These are phyloP conservation scores for Pipistrellus pygmaeus DNA, from an alignment of 2,797 vertebrate species.

Conservation along the genomic window DNA sequence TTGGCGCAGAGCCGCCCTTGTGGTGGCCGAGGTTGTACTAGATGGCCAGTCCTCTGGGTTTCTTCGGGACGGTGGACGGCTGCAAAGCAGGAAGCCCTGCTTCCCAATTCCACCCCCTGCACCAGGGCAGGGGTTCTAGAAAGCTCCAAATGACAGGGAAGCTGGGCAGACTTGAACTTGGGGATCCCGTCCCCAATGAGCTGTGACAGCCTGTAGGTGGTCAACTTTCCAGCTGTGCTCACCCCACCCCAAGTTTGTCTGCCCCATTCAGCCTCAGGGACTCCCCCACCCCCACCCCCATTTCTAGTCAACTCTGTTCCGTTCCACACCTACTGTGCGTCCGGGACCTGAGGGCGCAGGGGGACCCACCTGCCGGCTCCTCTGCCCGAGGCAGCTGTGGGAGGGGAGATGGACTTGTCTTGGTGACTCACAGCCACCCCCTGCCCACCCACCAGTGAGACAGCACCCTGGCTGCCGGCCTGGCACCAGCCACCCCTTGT, in stretches of 20 bases:
- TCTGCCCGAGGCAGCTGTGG: background rate
- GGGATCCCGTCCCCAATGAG: background rate
- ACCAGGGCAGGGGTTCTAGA: background rate
- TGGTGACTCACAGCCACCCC: background rate
- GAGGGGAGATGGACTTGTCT: background rate
- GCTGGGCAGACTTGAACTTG: background rate
- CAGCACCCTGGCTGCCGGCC: rapidly evolving
- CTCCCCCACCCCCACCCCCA: no score
- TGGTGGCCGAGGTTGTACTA: rapidly evolving
- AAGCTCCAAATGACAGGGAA: background rate
- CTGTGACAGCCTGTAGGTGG: rapidly evolving
- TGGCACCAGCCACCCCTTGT: background rate
- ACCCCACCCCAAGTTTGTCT: background rate
- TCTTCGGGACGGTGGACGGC: rapidly evolving
- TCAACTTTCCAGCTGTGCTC: rapidly evolving
- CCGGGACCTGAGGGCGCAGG: background rate
- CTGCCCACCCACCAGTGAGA: background rate
- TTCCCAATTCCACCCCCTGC: rapidly evolving
- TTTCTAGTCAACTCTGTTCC: background rate
- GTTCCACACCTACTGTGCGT: background rate
- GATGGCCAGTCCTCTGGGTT: rapidly evolving
- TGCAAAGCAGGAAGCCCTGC: rapidly evolving
- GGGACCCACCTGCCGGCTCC: background rate
- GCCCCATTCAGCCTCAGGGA: no score
- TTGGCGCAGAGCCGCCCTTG: background rate